Conservation (phyloP, 2,113 vertebrate species). For the Psophia crepitans region DNA sequence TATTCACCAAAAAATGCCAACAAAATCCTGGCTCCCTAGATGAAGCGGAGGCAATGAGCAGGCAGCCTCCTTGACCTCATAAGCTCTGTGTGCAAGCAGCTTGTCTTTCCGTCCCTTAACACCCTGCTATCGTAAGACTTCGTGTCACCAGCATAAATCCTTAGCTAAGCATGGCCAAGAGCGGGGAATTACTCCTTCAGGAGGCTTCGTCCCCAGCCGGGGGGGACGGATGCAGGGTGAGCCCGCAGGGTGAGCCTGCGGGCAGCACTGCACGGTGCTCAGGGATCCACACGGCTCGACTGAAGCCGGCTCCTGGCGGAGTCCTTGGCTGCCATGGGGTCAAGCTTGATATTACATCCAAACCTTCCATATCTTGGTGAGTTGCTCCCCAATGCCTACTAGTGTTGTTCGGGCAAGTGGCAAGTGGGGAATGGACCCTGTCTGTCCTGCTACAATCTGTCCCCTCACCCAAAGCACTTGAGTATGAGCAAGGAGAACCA, state of each 20-base stretch:
- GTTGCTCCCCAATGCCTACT: neutral
- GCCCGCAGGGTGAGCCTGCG: neutral
- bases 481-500: neutral
- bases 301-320: neutral
- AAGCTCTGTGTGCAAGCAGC: neutral
- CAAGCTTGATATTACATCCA: neutral
- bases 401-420: neutral
- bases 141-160: neutral
- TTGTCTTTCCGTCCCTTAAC: neutral
- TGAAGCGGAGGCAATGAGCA: neutral
- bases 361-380: neutral
- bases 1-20: neutral
- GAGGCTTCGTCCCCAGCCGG: neutral
- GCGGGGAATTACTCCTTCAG: neutral
- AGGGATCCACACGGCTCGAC: fast-evolving
- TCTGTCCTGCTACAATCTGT: neutral
- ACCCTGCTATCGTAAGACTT: neutral
- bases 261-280: neutral
- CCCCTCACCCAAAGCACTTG: neutral
- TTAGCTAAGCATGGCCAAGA: neutral
- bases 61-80: neutral
- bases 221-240: neutral
- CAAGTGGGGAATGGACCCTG: neutral
- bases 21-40: neutral
- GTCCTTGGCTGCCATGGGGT: neutral